Evolutionary conservation across 2,113 vertebrate species (phyloP).

Genomic region (Archilochus colubris): DNA sequence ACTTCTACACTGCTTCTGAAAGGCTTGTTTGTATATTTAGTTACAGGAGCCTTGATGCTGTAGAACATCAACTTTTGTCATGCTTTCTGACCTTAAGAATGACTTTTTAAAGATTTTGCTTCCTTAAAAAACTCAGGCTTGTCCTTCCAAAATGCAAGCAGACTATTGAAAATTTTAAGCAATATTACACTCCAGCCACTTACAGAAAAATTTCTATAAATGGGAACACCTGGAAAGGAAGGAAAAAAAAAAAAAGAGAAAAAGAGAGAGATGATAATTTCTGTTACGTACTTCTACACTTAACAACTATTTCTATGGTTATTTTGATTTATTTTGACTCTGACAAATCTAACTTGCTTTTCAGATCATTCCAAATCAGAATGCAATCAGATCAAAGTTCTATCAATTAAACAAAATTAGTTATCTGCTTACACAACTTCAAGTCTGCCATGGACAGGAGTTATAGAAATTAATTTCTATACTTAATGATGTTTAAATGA

Average conservation of each 20-base stretch:
- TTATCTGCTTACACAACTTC: background rate
- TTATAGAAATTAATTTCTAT: slow-evolving; percentile 38
- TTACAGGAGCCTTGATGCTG: background rate
- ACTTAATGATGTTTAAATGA: slow-evolving; percentile 56
- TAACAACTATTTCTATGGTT: background rate
- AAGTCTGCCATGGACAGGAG: background rate
- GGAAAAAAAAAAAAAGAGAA: background rate
- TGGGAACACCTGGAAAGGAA: background rate
- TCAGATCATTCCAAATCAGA: background rate
- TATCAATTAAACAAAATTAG: background rate
- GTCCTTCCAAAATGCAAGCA: background rate
- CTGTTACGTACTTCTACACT: background rate
- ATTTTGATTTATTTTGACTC: background rate
- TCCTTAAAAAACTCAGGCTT: background rate
- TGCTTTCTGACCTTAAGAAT: background rate
- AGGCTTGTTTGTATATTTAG: background rate
- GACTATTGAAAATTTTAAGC: background rate
- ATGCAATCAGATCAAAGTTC: slow-evolving; percentile 27
- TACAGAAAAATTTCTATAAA: background rate
- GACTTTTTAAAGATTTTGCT: background rate
- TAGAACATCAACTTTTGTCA: background rate
- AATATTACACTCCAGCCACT: background rate
- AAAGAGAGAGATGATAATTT: background rate
- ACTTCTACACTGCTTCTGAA: background rate
- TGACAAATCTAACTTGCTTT: background rate